Base-by-base conservation (phyloP, 2,797 vertebrate genomes). In the Gallirallus australis region DNA sequence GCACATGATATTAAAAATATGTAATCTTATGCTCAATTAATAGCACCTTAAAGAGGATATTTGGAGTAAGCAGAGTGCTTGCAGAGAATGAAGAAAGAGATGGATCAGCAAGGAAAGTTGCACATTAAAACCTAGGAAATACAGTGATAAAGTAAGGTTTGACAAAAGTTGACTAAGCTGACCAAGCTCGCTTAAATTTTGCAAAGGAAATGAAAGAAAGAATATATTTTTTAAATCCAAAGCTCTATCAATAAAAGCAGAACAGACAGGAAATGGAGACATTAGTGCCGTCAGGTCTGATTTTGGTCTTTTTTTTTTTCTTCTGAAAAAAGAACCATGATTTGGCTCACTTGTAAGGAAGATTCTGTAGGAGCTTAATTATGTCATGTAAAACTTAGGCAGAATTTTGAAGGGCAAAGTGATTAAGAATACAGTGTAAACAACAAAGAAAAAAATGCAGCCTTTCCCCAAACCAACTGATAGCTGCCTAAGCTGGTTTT, bases 1-100 rank as follows among this genome's bases (percentile, higher is more conserved):
- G 20, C 45, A 70, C 33, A 81, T 54, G 63, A 92, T 37, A 17
- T 59, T 63, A 89, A 82, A 96, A 91, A 93, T 90, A 93, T 40
- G 76, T 79, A 93, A 90, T 76, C 64, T 76, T 35, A 47, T 69
- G 12, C 27, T 94, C 79, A 90, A 57, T 64, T 89, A 71, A 71
- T 39, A 79, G 2, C 12, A 68, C n/a, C 52, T 84, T 56, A 92
- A 87, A 85, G 53, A 92, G 17, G 39, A 33, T 82, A 70, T 79
- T 75, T 86, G 39, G 63, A 77, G 28, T 24, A 92, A 73, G n/a
- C 7, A 63, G 18, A 69, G 13, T 24, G 28, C 16, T n/a, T 66
- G 56, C 19, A 61, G n/a, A 37, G 30, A 82, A 70, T 56, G 30
- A 69, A 73, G 30, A 75, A 84, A 54, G 8, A 5, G 27, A 86